Conservation (phyloP, 2,113 vertebrate genomes). For the Apaloderma vittatum region DNA sequence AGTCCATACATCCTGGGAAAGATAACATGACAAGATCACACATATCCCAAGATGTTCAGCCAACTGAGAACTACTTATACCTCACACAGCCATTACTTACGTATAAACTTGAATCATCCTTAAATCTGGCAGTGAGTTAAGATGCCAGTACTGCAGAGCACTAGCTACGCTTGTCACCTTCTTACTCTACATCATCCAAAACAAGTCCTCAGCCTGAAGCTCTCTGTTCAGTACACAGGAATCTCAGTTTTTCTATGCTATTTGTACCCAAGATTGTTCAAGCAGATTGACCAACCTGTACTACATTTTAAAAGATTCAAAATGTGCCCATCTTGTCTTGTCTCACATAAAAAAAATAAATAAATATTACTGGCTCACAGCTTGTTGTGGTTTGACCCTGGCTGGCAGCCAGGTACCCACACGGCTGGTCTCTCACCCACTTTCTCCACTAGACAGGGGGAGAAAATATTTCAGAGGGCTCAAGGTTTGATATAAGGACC, state of each 20-base stretch:
- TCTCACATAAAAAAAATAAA: neutral
- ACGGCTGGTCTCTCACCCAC: too few relatives aligned
- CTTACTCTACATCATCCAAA: neutral
- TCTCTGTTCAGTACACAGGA: neutral
- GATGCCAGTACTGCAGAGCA: neutral
- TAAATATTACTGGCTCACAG: neutral
- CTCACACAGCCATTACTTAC: neutral
- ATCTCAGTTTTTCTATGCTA: neutral
- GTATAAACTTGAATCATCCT: neutral
- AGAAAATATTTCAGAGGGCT: too few relatives aligned
- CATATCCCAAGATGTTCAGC: neutral
- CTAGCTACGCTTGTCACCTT: neutral
- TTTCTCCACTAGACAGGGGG: too few relatives aligned
- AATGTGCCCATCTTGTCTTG: constrained; percentile 12
- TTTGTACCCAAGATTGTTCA: constrained; percentile 36
- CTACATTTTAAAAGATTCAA: constrained; percentile 28
- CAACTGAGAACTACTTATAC: constrained; percentile 10
- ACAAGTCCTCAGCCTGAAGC: neutral
- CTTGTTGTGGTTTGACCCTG: too few relatives aligned
- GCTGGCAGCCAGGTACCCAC: too few relatives aligned
- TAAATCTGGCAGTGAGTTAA: neutral
- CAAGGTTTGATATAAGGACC: too few relatives aligned
- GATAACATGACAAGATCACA: neutral
- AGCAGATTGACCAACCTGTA: constrained; percentile 1
- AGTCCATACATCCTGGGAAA: neutral